Evolutionary conservation across 1,140 invertebrate species (phyloP).

Genomic region (Papilio xuthus): DNA sequence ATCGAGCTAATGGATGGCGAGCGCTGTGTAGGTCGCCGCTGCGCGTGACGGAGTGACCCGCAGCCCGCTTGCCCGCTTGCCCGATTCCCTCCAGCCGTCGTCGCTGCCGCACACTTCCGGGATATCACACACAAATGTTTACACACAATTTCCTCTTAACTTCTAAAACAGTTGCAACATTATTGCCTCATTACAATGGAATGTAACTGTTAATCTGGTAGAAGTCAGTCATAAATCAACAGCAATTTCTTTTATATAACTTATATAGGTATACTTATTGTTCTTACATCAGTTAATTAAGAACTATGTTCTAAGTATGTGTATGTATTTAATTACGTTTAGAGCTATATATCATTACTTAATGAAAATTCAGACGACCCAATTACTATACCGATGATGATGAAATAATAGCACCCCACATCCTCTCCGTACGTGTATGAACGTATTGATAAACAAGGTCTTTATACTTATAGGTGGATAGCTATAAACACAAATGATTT

Average conservation of each 20-base stretch:
- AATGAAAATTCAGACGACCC: conserved; percentile 22
- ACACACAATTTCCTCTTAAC: conserved; percentile 32
- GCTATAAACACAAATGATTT: conserved; percentile 62
- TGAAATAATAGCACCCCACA: conserved; percentile 37
- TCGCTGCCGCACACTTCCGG: conserved; percentile 61
- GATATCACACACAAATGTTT: conserved; percentile 39
- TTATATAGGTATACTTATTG: neutral
- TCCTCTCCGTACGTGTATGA: conserved; percentile 39
- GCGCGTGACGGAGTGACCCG: conserved; percentile 77
- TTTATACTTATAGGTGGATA: conserved; percentile 66
- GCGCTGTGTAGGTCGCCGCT: conserved; percentile 67
- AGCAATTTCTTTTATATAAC: neutral
- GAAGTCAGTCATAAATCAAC: neutral
- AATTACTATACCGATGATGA: conserved; percentile 30
- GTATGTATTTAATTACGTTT: neutral
- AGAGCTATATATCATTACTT: neutral
- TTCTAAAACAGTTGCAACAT: neutral
- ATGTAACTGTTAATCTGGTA: neutral
- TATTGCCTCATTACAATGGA: neutral
- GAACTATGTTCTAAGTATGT: neutral
- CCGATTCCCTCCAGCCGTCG: conserved; percentile 56
- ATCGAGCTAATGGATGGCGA: conserved; percentile 77
- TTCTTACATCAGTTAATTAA: neutral
- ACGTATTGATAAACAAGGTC: conserved; percentile 75
- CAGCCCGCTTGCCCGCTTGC: conserved; percentile 58